A percentile compares a stretch with the other conserved stretches of the same genome.
Evolutionary conservation across 2,888 invertebrate genomes (phyloP).

Genomic region (Plagodis pulveraria): DNA sequence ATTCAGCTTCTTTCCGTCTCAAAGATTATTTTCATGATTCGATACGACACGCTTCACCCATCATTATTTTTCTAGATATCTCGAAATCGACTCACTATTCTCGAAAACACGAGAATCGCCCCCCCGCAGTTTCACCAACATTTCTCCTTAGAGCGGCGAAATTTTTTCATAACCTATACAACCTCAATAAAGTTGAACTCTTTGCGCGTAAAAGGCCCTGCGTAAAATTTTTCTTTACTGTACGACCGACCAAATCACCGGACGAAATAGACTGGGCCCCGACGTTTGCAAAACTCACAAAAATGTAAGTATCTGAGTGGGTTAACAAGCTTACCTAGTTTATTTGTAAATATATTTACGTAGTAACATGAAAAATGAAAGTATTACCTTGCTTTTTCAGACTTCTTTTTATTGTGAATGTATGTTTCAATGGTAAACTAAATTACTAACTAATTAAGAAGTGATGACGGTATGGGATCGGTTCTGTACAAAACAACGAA

Average conservation of each 20-base stretch:
- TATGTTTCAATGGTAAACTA: too few relatives aligned
- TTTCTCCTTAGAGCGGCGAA: slow-evolving; percentile 40
- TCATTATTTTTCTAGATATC: too few relatives aligned
- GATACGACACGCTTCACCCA: too few relatives aligned
- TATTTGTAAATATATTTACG: slow-evolving; percentile 14
- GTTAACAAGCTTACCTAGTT: slow-evolving; percentile 29
- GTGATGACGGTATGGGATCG: too few relatives aligned
- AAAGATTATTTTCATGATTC: too few relatives aligned
- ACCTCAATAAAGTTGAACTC: slow-evolving; percentile 56
- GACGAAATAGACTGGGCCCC: slow-evolving; percentile 23
- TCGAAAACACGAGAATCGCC: too few relatives aligned
- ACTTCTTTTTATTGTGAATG: too few relatives aligned
- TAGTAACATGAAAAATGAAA: not conserved
- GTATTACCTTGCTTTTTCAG: not conserved
- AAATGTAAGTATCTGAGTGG: slow-evolving; percentile 30
- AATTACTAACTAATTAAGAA: too few relatives aligned
- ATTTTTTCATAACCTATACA: slow-evolving; percentile 57
- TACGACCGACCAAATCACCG: slow-evolving; percentile 45
- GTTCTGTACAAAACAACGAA: too few relatives aligned
- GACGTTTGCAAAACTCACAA: slow-evolving; percentile 33
- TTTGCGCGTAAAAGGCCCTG: slow-evolving; percentile 48
- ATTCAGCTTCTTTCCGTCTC: too few relatives aligned
- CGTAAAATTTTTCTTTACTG: slow-evolving; percentile 58
- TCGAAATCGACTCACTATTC: too few relatives aligned
- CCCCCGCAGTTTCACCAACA: not conserved